A percentile compares a stretch with the other conserved stretches of the same genome.
Evolutionary conservation across 53 echinoderm and acorn worm species (phyloP).

Genomic region (Hippasteria phrygiana): DNA sequence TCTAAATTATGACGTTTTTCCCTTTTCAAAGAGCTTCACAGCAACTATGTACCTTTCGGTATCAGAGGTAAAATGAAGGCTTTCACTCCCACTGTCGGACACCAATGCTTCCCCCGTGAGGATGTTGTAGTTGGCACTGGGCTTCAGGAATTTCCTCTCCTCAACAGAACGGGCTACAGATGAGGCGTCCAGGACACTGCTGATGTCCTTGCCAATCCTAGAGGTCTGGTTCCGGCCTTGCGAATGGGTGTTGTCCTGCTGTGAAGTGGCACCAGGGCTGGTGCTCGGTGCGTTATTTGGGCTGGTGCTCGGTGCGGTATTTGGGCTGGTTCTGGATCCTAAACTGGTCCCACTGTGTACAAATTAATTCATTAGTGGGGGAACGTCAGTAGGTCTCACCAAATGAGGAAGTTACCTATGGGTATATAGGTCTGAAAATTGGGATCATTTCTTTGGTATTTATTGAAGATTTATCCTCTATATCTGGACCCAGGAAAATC

Average conservation of each 20-base stretch:
- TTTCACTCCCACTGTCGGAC: conserved; percentile 48
- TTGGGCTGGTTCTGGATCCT: neutral
- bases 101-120: conserved; percentile 65
- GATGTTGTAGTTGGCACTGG: conserved; percentile 76
- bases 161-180: conserved; percentile 48
- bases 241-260: neutral
- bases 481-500: too few relatives aligned
- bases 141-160: conserved; percentile 76
- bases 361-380: neutral
- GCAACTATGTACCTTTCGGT: conserved; percentile 59
- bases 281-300: conserved; percentile 18
- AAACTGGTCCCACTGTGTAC: conserved; percentile 24
- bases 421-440: too few relatives aligned
- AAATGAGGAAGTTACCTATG: too few relatives aligned
- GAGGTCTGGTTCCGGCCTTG: conserved; percentile 12
- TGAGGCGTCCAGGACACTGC: neutral
- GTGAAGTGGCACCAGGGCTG: neutral
- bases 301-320: neutral
- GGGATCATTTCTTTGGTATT: too few relatives aligned
- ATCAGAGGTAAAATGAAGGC: conserved; percentile 36
- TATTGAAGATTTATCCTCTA: too few relatives aligned
- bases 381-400: neutral
- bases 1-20: too few relatives aligned
- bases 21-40: too few relatives aligned
- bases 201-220: neutral